phyloP scores from a whole-genome alignment of 2,797 vertebrate species.

The Eulemur mongoz region DNA sequence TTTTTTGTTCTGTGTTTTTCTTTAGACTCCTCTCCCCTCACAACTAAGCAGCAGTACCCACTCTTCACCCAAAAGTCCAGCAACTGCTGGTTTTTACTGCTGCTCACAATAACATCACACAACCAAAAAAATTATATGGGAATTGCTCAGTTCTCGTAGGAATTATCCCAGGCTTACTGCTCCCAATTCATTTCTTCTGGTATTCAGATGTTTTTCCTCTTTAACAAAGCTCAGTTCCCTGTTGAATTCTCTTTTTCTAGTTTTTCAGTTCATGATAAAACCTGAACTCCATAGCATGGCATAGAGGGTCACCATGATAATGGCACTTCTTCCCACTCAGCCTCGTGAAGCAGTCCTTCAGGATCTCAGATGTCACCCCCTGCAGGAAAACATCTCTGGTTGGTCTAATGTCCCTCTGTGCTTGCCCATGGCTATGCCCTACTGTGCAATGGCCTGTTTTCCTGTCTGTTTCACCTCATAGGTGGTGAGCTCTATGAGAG shows the following conservation, averaged over 20 bases:
- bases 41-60: background rate
- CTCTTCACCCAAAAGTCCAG: background rate
- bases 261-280: slow-evolving; percentile 15
- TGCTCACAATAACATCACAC: background rate
- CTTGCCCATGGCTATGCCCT: no score
- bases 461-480: background rate
- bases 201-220: background rate
- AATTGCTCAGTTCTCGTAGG: background rate
- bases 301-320: background rate
- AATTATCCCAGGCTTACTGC: background rate
- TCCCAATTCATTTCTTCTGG: background rate
- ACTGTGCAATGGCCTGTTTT: background rate
- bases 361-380: background rate
- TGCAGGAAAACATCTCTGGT: background rate
- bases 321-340: background rate
- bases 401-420: background rate
- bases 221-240: background rate
- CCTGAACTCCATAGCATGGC: background rate
- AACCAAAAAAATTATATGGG: background rate
- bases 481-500: background rate
- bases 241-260: background rate
- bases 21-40: background rate
- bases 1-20: background rate
- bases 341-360: background rate
- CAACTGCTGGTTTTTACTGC: background rate